A percentile compares a stretch with the other conserved stretches of the same genome.
Evolutionary conservation across 2,797 vertebrate genomes (phyloP).

Genomic region (Siniperca undulata): DNA sequence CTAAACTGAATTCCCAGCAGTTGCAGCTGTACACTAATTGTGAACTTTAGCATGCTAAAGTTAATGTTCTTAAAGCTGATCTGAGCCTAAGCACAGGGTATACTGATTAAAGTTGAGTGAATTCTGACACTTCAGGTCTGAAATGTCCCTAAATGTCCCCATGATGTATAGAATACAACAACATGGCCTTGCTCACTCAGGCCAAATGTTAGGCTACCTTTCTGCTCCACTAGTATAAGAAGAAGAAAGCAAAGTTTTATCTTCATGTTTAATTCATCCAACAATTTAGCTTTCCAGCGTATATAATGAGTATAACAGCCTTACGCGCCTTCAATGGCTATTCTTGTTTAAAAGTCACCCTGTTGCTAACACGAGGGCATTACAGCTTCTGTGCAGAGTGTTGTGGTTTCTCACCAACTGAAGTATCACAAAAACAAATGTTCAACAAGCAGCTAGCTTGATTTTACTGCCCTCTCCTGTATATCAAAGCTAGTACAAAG

Average conservation of each 20-base stretch:
- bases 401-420: neutral
- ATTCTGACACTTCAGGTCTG: neutral
- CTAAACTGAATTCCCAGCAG: neutral
- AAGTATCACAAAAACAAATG: neutral
- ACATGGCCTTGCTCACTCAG: neutral
- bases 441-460: neutral
- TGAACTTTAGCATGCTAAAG: neutral
- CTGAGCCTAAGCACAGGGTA: neutral
- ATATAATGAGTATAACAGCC: neutral
- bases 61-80: neutral
- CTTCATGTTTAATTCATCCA: neutral
- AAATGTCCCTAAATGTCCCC: neutral
- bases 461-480: slow-evolving; percentile 32
- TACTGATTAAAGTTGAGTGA: neutral
- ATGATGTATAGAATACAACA: neutral
- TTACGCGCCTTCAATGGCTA: neutral
- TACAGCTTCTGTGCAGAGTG: neutral
- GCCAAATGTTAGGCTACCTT: neutral
- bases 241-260: neutral
- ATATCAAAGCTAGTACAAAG: neutral
- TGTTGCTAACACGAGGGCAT: neutral
- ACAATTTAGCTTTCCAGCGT: neutral
- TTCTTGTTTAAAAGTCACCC: slow-evolving; percentile 10
- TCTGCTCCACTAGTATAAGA: neutral
- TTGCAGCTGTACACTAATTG: neutral